A percentile compares a stretch with the other conserved stretches of the same genome.
phyloP scores from a whole-genome alignment of 2,797 vertebrate species.

The Tolypeutes matacus region DNA sequence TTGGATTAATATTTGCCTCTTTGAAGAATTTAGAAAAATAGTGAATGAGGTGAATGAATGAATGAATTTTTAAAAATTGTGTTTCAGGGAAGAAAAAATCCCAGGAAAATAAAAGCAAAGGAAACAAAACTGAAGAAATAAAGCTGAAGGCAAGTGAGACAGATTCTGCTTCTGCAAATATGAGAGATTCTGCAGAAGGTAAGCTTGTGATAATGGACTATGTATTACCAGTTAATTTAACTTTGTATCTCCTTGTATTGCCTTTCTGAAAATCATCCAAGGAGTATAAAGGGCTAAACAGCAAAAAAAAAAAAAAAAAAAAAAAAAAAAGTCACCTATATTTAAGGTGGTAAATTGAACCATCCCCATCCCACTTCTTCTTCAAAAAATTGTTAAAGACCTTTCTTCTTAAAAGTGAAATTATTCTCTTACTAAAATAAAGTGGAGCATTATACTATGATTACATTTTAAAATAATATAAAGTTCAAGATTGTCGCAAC shows the following conservation, averaged over 20 bases:
- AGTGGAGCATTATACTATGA: background rate
- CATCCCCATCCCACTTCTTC: background rate
- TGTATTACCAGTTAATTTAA: background rate
- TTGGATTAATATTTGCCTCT: constrained; percentile 57
- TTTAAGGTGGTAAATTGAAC: background rate
- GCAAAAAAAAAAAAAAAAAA: background rate
- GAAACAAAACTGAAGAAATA: constrained; percentile 81
- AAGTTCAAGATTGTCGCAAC: constrained; percentile 7
- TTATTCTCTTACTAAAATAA: constrained; percentile 8
- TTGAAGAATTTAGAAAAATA: constrained; percentile 22
- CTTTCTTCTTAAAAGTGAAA: constrained; percentile 16
- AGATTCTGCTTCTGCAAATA: constrained; percentile 89
- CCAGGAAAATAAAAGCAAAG: constrained; percentile 89
- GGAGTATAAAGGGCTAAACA: background rate
- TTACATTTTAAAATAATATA: constrained; percentile 34
- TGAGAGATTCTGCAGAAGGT: constrained; percentile 96
- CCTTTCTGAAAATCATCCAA: background rate
- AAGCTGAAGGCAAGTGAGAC: constrained; percentile 88
- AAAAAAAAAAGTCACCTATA: background rate
- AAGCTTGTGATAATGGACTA: constrained; percentile 71
- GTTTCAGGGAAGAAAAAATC: constrained; percentile 89
- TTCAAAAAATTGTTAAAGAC: background rate
- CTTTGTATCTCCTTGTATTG: background rate
- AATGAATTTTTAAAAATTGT: constrained; percentile 34
- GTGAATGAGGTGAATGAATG: background rate